These are phyloP conservation scores for Calameuta idolon DNA, from an alignment of 2,888 invertebrate genomes.

Conservation along the genomic window DNA sequence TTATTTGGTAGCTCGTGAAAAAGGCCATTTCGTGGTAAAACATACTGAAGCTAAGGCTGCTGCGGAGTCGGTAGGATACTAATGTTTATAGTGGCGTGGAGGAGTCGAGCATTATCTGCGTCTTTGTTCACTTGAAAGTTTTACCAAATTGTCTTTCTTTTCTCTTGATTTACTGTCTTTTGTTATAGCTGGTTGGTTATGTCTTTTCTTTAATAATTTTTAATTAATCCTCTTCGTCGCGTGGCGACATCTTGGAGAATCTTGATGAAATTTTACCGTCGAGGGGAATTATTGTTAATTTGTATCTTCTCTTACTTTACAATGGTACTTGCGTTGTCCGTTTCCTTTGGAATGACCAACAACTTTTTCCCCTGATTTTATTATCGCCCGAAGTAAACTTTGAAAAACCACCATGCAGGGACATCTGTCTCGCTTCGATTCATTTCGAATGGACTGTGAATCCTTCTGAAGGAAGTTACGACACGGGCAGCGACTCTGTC, in stretches of 20 bases:
- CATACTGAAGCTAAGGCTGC: neutral
- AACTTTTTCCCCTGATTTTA: constrained; percentile 20
- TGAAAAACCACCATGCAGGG: constrained; percentile 2
- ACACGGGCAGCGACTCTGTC: neutral
- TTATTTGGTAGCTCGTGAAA: neutral
- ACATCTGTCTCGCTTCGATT: neutral
- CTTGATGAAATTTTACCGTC: neutral
- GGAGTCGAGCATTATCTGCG: neutral
- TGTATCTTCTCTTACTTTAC: neutral
- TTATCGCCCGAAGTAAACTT: neutral
- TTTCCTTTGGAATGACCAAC: constrained; percentile 10
- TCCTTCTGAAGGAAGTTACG: neutral
- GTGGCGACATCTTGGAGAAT: neutral
- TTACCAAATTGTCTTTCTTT: neutral
- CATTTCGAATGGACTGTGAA: neutral
- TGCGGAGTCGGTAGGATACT: neutral
- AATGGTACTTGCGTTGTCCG: constrained; percentile 1
- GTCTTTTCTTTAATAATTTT: neutral
- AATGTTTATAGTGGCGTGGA: neutral
- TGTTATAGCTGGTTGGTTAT: no score
- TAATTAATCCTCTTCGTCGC: neutral
- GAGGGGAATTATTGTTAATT: neutral
- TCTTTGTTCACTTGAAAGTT: neutral
- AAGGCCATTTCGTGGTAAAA: neutral
- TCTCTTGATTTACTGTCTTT: neutral